Conservation (phyloP, 2,888 invertebrate species). For the Meliscaeva auricollis region DNA sequence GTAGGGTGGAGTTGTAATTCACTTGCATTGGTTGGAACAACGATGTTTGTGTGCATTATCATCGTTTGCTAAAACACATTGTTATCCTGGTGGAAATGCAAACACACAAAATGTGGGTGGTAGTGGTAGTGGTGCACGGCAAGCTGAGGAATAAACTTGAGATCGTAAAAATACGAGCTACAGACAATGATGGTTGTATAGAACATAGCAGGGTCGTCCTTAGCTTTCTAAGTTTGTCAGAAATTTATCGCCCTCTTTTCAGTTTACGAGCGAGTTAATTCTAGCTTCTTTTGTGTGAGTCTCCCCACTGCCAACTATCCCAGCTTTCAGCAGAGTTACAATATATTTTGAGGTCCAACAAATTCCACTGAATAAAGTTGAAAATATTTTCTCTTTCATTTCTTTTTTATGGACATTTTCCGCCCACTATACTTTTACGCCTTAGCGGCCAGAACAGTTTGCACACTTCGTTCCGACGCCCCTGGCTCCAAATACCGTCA, state of each 20-base stretch:
- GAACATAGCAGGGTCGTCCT: background rate
- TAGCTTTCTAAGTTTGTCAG: background rate
- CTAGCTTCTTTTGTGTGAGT: too few relatives aligned
- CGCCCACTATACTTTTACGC: background rate
- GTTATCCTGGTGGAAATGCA: constrained; percentile 60
- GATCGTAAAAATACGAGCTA: constrained; percentile 37
- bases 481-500: constrained; percentile 17
- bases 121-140: background rate
- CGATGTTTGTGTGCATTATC: constrained; percentile 71
- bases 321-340: too few relatives aligned
- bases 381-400: background rate
- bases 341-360: too few relatives aligned
- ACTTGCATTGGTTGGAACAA: constrained; percentile 68
- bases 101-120: constrained; percentile 49
- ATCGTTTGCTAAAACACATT: constrained; percentile 74
- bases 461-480: background rate
- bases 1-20: constrained; percentile 37
- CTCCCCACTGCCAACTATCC: too few relatives aligned
- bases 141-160: constrained; percentile 21
- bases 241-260: background rate
- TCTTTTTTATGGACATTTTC: too few relatives aligned
- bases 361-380: too few relatives aligned
- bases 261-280: too few relatives aligned
- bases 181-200: background rate
- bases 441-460: background rate